phyloP scores from a whole-genome alignment of 2,888 invertebrate genomes.

The Diabrotica balteata region DNA sequence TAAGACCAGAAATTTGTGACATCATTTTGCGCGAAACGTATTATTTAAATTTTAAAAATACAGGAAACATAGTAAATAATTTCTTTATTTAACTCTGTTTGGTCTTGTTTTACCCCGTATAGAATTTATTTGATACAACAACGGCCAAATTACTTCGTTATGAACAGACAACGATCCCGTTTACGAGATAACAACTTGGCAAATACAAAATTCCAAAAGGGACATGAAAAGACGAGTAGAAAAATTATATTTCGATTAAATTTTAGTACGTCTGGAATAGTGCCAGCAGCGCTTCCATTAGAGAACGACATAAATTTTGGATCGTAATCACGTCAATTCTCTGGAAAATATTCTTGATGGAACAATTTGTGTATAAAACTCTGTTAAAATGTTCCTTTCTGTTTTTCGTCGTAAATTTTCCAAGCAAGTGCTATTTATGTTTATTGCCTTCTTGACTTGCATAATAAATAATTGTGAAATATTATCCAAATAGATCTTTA shows the following conservation, averaged over 20 bases:
- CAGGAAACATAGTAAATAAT: too few species aligned
- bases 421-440: too few species aligned
- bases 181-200: constrained; percentile 10
- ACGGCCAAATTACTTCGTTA: constrained; percentile 8
- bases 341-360: constrained; percentile 2
- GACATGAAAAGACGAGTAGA: constrained; percentile 6
- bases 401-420: too few species aligned
- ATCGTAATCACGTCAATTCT: constrained; percentile 7
- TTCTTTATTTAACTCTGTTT: too few species aligned
- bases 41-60: too few species aligned
- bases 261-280: constrained; percentile 9
- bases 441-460: too few species aligned
- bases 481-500: too few species aligned
- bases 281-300: constrained; percentile 10
- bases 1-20: too few species aligned
- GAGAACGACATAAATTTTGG: constrained; percentile 9
- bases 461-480: too few species aligned
- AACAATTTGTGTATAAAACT: constrained; percentile 1
- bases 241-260: constrained; percentile 15
- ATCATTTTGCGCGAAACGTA: too few species aligned
- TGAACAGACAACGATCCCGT: constrained; percentile 11
- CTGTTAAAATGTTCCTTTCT: too few species aligned
- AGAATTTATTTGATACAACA: not conserved
- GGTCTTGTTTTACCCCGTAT: not conserved
- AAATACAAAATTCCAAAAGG: constrained; percentile 5